phyloP scores from a whole-genome alignment of 2,888 invertebrate genomes.

The Sepiola atlantica region DNA sequence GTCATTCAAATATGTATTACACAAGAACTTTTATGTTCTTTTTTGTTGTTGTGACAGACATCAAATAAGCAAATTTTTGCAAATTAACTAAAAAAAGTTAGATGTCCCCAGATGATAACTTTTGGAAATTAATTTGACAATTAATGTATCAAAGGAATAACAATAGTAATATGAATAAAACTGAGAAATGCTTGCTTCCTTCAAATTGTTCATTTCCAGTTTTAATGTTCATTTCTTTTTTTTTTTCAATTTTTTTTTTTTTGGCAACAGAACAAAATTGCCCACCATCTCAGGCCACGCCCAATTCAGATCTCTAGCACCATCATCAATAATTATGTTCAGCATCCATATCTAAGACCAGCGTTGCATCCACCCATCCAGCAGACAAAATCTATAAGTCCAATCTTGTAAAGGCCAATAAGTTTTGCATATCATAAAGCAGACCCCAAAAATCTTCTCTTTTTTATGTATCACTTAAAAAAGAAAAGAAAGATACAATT shows the following conservation, averaged over 20 bases:
- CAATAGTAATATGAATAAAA: not conserved
- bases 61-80: too few relatives aligned
- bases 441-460: not conserved
- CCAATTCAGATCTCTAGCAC: not conserved
- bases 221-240: not conserved
- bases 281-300: not conserved
- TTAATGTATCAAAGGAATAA: not conserved
- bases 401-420: not conserved
- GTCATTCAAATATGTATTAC: too few relatives aligned
- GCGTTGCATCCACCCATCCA: not conserved
- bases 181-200: not conserved
- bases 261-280: not conserved
- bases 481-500: not conserved
- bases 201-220: not conserved
- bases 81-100: too few relatives aligned
- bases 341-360: not conserved
- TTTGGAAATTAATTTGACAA: too few relatives aligned
- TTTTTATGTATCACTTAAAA: not conserved
- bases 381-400: not conserved
- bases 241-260: not conserved
- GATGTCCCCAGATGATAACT: too few relatives aligned
- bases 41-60: too few relatives aligned
- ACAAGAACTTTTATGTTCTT: too few relatives aligned
- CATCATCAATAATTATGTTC: not conserved
- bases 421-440: not conserved